phyloP scores from a whole-genome alignment of 1,140 invertebrate genomes.

The Thaumatotibia leucotreta region DNA sequence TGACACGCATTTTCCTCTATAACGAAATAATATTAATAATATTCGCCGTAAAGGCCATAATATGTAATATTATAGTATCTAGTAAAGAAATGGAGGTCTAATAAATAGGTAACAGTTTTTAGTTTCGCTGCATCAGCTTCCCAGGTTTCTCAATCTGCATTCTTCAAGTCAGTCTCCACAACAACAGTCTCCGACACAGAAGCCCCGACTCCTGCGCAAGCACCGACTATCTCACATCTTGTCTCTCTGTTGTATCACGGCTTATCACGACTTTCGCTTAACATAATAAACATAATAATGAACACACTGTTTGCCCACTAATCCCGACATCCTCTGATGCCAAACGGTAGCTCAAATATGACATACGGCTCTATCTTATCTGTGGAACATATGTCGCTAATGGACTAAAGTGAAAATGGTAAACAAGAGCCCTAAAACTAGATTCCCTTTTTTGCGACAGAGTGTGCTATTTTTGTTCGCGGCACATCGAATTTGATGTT shows the following conservation, averaged over 20 bases:
- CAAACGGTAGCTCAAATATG: slow-evolving; percentile 68
- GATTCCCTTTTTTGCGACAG: slow-evolving; percentile 44
- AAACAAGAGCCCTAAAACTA: slow-evolving; percentile 59
- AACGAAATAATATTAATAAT: too few relatives aligned
- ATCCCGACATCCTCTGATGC: slow-evolving; percentile 59
- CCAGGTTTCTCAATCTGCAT: too few relatives aligned
- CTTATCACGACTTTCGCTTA: slow-evolving; percentile 54
- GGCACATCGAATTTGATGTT: too few relatives aligned
- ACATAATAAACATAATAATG: slow-evolving; percentile 34
- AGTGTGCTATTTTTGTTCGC: slow-evolving; percentile 39
- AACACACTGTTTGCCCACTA: slow-evolving; percentile 53
- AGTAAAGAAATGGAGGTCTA: too few relatives aligned
- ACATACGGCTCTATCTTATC: slow-evolving; percentile 75
- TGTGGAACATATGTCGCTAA: slow-evolving; percentile 67
- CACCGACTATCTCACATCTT: slow-evolving; percentile 45
- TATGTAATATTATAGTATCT: too few relatives aligned
- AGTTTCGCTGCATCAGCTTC: too few relatives aligned
- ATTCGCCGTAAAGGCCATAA: too few relatives aligned
- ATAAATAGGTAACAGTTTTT: too few relatives aligned
- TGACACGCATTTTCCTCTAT: too few relatives aligned
- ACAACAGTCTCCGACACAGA: too few relatives aligned
- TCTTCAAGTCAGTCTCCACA: too few relatives aligned
- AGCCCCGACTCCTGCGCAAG: background rate
- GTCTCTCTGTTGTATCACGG: slow-evolving; percentile 46
- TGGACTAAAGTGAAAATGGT: slow-evolving; percentile 52